Evolutionary conservation across 2,113 vertebrate species (phyloP), one percentile per base, ranked within the genome.

Genomic region (Thalassarche chlororhynchos): DNA sequence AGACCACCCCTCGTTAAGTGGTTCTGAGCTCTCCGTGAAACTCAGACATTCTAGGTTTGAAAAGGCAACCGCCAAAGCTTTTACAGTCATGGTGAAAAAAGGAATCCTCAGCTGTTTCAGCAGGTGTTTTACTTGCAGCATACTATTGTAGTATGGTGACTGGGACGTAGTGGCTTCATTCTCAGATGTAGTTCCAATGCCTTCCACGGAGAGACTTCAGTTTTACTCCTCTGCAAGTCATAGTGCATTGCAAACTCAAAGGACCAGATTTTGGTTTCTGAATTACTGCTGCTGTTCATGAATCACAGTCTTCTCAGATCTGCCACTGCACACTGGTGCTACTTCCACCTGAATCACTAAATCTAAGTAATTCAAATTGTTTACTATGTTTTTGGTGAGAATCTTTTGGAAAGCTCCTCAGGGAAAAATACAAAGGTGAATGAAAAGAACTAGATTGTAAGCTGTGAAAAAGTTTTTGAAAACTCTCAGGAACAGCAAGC

Each of bases 61-160:
- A 96, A 96, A 93, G 42, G 66, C 62, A 82, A 54, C 47, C 81
- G 47, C 38, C 70, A 92, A 86, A 72, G 62, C 84, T 96, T 96
- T 96, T 12, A 6, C 14, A 89, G 46, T 54, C 75, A 65, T 3
- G 2, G 52, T 0, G 2, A 80, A 62, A 76, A 82, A 84, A 81
- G 13, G 52, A 42, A 55, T 77, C 19, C 28, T 94, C 40, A 51
- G 28, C 32, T 92, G 52, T 58, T 89, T 71, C 84, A 82, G 66
- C 32, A 91, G 44, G 81, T 25, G 34, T 82, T 96, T 91, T 82
- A 75, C 69, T 69, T 84, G 47, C 29, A 85, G 65, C 17, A 36
- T 65, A 47, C n/a, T 84, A 34, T 19, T 84, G 36, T 12, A 78
- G 52, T 40, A 24, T 9, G 55, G 55, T 84, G 32, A 70, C 79